Conservation (phyloP, 30 jellyfish, hydroid and myxozoan genomes). For the Nemopilema nomurai region DNA sequence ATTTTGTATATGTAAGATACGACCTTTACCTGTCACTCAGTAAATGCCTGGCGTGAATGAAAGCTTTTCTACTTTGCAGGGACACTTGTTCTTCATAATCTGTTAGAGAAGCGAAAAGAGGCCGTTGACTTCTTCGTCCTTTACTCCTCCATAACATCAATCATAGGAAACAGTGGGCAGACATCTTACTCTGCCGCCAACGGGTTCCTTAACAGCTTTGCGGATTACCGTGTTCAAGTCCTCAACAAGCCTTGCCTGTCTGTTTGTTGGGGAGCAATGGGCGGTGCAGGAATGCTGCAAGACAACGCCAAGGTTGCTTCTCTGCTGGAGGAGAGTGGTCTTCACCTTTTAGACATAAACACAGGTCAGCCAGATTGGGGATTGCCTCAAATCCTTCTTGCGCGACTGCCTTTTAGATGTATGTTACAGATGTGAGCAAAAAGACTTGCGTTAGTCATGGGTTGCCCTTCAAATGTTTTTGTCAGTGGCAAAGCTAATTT, state of each 20-base stretch:
- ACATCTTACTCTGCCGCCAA: slow-evolving; percentile 64
- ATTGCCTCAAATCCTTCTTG: neutral
- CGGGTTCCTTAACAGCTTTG: slow-evolving; percentile 62
- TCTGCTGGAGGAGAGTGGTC: slow-evolving; percentile 38
- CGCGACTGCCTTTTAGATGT: too few relatives aligned
- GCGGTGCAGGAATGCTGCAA: slow-evolving; percentile 66
- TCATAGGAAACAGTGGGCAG: slow-evolving; percentile 60
- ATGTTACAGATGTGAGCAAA: too few relatives aligned
- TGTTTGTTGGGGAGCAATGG: slow-evolving; percentile 84
- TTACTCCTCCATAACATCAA: slow-evolving; percentile 51
- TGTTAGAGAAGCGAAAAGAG: slow-evolving; percentile 37
- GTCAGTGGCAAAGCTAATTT: too few relatives aligned
- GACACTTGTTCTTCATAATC: slow-evolving; percentile 38
- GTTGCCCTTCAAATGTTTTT: too few relatives aligned
- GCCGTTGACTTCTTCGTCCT: slow-evolving; percentile 52
- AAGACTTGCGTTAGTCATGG: too few relatives aligned
- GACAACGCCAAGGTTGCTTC: slow-evolving; percentile 26
- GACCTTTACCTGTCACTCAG: too few relatives aligned
- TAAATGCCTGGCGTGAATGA: too few relatives aligned
- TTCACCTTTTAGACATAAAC: slow-evolving; percentile 34
- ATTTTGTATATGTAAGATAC: too few relatives aligned
- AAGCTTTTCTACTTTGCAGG: too few relatives aligned
- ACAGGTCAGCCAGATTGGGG: slow-evolving; percentile 14
- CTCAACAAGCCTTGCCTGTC: slow-evolving; percentile 51
- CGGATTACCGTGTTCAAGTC: slow-evolving; percentile 39